Conservation (phyloP, 2,888 invertebrate genomes). For the Tridacna crocea region DNA sequence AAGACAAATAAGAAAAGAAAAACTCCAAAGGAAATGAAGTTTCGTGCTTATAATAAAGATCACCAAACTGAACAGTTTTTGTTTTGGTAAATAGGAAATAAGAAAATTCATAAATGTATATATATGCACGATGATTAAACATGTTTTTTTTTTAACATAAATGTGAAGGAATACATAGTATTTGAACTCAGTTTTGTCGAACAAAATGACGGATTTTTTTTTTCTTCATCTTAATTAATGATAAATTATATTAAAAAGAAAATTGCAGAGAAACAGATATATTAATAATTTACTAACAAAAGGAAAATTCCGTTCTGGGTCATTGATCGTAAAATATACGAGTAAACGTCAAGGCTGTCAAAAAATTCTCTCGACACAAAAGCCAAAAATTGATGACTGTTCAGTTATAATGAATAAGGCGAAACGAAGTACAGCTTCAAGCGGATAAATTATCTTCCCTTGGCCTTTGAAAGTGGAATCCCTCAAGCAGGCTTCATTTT, state of each 20-base stretch:
- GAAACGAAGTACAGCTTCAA: constrained; percentile 16
- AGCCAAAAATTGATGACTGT: constrained; percentile 19
- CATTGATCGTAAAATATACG: constrained; percentile 22
- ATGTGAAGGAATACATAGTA: too few relatives aligned
- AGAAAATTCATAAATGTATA: too few relatives aligned
- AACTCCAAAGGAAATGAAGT: too few relatives aligned
- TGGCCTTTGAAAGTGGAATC: constrained; percentile 16
- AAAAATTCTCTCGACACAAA: background rate
- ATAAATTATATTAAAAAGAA: constrained; percentile 4
- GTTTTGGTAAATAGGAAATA: too few relatives aligned
- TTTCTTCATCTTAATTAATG: background rate
- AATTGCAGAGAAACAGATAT: background rate
- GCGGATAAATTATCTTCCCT: constrained; percentile 17
- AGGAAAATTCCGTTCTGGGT: constrained; percentile 22
- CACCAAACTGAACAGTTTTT: too few relatives aligned
- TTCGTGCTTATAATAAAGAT: too few relatives aligned
- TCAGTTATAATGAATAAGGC: constrained; percentile 17
- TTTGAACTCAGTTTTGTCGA: too few relatives aligned
- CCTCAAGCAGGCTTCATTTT: constrained; percentile 57
- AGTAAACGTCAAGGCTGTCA: constrained; percentile 25
- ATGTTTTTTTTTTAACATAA: too few relatives aligned
- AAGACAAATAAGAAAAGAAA: too few relatives aligned
- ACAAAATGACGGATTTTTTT: too few relatives aligned
- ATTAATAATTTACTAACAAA: constrained; percentile 22
- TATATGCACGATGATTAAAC: too few relatives aligned